These are phyloP conservation scores for Philaenus spumarius DNA, from an alignment of 1,140 invertebrate species.

Conservation along the genomic window DNA sequence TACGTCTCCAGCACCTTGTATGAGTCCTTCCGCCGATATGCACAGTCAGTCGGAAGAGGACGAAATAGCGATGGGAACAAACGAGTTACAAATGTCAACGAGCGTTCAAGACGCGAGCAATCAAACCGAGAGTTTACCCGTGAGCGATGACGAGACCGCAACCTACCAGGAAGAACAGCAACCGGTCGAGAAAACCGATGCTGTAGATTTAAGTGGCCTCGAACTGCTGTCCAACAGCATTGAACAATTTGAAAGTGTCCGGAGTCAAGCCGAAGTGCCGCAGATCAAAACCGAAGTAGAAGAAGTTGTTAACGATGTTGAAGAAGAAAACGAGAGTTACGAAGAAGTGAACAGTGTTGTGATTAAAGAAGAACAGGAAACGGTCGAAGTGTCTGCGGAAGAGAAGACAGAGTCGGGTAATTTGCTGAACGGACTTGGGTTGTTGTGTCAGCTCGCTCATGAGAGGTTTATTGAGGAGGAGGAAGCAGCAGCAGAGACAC, in stretches of 20 bases:
- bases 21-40: slow-evolving; percentile 44
- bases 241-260: slow-evolving; percentile 52
- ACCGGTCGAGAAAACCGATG: neutral
- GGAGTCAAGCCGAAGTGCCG: slow-evolving; percentile 51
- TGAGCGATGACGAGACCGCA: slow-evolving; percentile 1
- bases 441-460: slow-evolving; percentile 78
- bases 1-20: slow-evolving; percentile 47
- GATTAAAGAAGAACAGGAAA: slow-evolving; percentile 15
- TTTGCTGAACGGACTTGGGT: slow-evolving; percentile 58
- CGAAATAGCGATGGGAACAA: neutral
- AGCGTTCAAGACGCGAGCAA: slow-evolving; percentile 11
- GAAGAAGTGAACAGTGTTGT: slow-evolving; percentile 1
- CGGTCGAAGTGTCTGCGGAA: neutral
- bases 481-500: slow-evolving; percentile 38
- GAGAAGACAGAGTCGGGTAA: slow-evolving; percentile 12
- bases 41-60: slow-evolving; percentile 4
- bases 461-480: slow-evolving; percentile 73
- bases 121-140: slow-evolving; percentile 16
- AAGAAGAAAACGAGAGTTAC: neutral
- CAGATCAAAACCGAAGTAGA: slow-evolving; percentile 27
- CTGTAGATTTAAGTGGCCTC: slow-evolving; percentile 62
- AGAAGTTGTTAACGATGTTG: neutral
- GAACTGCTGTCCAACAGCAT: slow-evolving; percentile 72
- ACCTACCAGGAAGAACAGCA: neutral
- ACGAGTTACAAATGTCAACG: neutral